These are phyloP conservation scores for Clunio marinus DNA, from an alignment of 2,888 invertebrate genomes.

Conservation along the genomic window DNA sequence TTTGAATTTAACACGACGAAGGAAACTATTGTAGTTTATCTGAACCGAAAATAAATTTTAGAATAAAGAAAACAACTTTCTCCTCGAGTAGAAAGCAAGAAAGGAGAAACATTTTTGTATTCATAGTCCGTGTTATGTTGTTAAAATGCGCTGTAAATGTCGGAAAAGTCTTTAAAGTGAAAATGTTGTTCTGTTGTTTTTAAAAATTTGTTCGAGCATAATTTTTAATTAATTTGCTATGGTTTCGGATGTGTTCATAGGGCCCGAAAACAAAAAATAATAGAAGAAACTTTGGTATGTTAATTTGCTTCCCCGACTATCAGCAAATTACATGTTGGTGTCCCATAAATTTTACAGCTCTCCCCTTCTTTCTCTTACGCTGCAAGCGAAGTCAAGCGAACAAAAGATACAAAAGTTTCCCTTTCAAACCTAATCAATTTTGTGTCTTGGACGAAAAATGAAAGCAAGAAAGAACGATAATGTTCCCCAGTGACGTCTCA, in stretches of 20 bases:
- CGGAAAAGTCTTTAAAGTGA: conserved; percentile 8
- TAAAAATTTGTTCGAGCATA: conserved; percentile 27
- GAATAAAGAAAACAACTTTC: no score
- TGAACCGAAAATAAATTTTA: no score
- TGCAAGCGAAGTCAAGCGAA: no score
- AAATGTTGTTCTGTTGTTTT: conserved; percentile 17
- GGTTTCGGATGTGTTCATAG: neutral
- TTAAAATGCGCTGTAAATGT: neutral
- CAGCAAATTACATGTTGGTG: conserved; percentile 20
- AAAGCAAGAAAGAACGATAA: neutral
- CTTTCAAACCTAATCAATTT: conserved; percentile 7
- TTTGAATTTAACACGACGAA: no score
- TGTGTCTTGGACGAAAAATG: no score
- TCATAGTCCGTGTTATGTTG: neutral
- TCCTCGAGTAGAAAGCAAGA: neutral
- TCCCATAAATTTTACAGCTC: conserved; percentile 8
- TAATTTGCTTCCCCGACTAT: conserved; percentile 15
- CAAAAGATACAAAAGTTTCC: neutral
- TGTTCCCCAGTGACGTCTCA: neutral
- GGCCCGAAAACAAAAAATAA: neutral
- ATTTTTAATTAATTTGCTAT: conserved; percentile 38
- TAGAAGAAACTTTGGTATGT: conserved; percentile 24
- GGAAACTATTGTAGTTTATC: neutral
- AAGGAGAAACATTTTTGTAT: neutral
- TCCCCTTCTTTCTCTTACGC: neutral